Evolutionary conservation across 1,140 invertebrate genomes (phyloP), one percentile per base, ranked within the genome.

Genomic region (Listronotus bonariensis): DNA sequence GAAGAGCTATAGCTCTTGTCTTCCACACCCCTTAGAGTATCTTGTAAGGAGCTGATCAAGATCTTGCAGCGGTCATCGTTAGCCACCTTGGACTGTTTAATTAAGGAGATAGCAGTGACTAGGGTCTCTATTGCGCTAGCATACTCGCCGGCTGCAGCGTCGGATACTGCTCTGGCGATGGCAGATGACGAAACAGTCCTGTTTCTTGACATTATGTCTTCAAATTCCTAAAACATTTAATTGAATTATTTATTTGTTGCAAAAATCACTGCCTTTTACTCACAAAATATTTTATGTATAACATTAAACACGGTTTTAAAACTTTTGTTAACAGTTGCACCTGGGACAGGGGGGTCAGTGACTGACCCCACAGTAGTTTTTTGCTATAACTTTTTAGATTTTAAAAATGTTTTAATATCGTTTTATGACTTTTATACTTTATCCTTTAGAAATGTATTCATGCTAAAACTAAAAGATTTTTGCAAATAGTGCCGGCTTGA

Each of bases 31-130:
- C 96, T 90, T 31, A 99, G 80, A 15, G 97, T 99, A 77, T 99
- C 97, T 82, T 99, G 92, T 1, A 99, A 83, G 0, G 96, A 97
- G 73, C 92, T 96, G 55, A 99, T 97, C 10, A 99, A 81, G 69
- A 99, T 97, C 82, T 99, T 99, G 82, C 97, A 99, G 41, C 97
- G 84, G 77, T 99, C 97, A 82, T 99, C 97, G 75, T 93, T 90
- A 0, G 97, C 93, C 58, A 97, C 94, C 82, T 98, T 98, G 15
- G 96, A 98, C 82, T 99, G 96, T 81, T 98, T 98, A 64, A 99
- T 99, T 15, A 99, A 82, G 5, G 96, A 98, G 70, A 99, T 99
- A 2, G 97, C 97, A 1, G 97, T 99, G 5, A 98, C 95, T 61
- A 99, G 81, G 6, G 97, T 99, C 81, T 99, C 97, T 74, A 99